phyloP scores from a whole-genome alignment of 2,113 vertebrate species.

The Nycticebus coucang region DNA sequence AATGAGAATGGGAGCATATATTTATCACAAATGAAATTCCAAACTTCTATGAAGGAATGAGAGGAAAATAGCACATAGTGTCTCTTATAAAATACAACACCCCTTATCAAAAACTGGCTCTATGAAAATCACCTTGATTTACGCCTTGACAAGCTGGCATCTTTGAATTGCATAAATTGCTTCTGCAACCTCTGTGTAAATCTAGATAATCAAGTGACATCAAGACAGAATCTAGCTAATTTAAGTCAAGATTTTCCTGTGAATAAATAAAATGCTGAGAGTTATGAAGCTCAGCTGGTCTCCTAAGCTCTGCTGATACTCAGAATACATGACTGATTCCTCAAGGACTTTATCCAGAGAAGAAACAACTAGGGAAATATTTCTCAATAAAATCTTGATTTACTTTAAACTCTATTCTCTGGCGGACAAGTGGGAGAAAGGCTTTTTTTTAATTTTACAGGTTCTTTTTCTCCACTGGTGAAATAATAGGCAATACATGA shows the following conservation, averaged over 20 bases:
- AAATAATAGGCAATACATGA: constrained; percentile 41
- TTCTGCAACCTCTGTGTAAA: constrained; percentile 75
- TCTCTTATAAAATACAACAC: constrained; percentile 49
- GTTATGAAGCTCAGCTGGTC: constrained; percentile 56
- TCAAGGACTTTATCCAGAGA: constrained; percentile 59
- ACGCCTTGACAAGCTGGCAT: constrained; percentile 72
- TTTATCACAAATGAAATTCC: constrained; percentile 47
- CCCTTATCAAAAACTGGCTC: constrained; percentile 68
- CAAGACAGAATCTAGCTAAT: constrained; percentile 75
- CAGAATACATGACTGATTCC: constrained; percentile 66
- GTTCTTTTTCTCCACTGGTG: not conserved
- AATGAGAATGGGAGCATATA: not conserved
- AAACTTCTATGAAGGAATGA: constrained; percentile 14
- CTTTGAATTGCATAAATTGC: constrained; percentile 79
- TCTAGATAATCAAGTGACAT: constrained; percentile 79
- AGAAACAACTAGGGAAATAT: constrained; percentile 45
- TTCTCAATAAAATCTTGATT: constrained; percentile 49
- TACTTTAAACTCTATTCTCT: constrained; percentile 29
- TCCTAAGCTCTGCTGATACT: constrained; percentile 58
- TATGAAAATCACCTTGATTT: constrained; percentile 81
- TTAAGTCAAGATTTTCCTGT: constrained; percentile 75
- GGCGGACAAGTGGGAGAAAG: not conserved
- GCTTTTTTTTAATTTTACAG: not conserved
- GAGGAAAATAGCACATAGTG: constrained; percentile 55
- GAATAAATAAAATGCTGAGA: constrained; percentile 79